Evolutionary conservation across 2,113 vertebrate genomes (phyloP), one percentile per base, ranked within the genome.

Genomic region (Rhagologus leucostigma): DNA sequence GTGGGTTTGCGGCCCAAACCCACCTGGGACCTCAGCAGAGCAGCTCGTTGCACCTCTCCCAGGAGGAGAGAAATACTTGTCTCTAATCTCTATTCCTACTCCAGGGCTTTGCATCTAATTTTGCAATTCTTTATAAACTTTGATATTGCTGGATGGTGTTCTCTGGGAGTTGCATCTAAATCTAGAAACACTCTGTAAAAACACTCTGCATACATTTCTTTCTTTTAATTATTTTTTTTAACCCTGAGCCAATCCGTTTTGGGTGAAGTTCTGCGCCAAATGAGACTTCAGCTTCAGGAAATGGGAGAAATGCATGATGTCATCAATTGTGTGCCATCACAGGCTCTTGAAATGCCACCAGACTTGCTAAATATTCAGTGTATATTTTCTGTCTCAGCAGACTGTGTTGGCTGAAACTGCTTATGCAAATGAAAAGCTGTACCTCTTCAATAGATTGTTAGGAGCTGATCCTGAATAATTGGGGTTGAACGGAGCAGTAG

Each of bases 351-450:
- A 91, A 94, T 92, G 85, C 95, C 59, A 20, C 88, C 92, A 94
- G 92, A 94, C 92, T 96, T 70, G 88, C 91, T 95, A 90, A 96
- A 95, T 95, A 92, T 94, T 91, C 95, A 95, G 86, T 30, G 86
- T 93, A 62, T 92, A 50, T 88, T 94, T 96, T 96, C 88, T 86
- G 80, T 84, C 96, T 96, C 86, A 77, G 52, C 90, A 95, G 94
- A 90, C 88, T 90, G 89, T 92, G 92, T 93, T 95, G 94, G 90
- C 94, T 96, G 94, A 95, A 95, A 84, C 92, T 84, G 50, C 69
- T 52, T 77, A 95, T 92, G 93, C 86, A 95, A 95, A 95, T 96
- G 89, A 89, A 75, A 84, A 96, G 89, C 95, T 88, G 93, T 84
- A 94, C 85, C 76, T 94, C 90, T 95, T 91, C 95, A 96, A 91